phyloP scores from a whole-genome alignment of 2,888 invertebrate species.

The Eilema depressum region DNA sequence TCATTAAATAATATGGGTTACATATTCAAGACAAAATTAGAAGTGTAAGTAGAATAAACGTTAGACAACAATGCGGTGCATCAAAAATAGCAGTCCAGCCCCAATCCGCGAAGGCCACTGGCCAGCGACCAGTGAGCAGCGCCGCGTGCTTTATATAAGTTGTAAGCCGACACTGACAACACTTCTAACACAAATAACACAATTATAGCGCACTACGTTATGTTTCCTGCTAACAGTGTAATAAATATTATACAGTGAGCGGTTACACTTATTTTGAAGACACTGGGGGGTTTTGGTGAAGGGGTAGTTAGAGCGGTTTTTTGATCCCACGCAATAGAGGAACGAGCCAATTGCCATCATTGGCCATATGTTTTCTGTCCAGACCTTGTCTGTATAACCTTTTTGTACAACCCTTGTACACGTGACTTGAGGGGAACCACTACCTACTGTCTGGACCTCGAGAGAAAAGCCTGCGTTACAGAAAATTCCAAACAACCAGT shows the following conservation, averaged over 20 bases:
- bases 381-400: background rate
- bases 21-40: background rate
- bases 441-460: too few relatives aligned
- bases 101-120: constrained; percentile 59
- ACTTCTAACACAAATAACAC: constrained; percentile 4
- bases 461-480: too few relatives aligned
- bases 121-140: constrained; percentile 6
- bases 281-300: too few relatives aligned
- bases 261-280: too few relatives aligned
- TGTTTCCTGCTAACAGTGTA: background rate
- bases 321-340: too few relatives aligned
- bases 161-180: constrained; percentile 43
- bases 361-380: background rate
- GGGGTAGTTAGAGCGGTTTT: too few relatives aligned
- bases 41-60: background rate
- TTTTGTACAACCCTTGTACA: too few relatives aligned
- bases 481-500: too few relatives aligned
- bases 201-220: constrained; percentile 7
- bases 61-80: constrained; percentile 48
- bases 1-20: constrained; percentile 16
- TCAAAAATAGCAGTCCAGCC: constrained; percentile 68
- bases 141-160: constrained; percentile 52
- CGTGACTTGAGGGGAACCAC: too few relatives aligned
- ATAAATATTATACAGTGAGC: too few relatives aligned
- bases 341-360: background rate